A percentile compares a stretch with the other conserved stretches of the same genome.
Evolutionary conservation across 1,140 invertebrate species (phyloP).

Genomic region (Sycophila sp.): DNA sequence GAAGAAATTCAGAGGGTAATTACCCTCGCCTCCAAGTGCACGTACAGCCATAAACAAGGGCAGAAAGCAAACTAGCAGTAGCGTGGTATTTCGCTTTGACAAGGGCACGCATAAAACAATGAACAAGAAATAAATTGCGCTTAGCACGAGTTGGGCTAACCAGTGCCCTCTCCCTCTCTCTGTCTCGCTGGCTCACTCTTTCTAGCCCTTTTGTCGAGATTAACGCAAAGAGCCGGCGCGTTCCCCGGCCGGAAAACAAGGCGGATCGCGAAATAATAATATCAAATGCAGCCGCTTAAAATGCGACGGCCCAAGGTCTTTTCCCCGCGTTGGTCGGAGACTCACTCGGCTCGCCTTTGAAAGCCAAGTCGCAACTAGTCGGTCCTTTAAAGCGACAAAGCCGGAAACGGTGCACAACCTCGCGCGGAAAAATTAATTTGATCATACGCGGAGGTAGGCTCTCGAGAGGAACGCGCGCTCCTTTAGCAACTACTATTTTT

Average conservation of each 20-base stretch:
- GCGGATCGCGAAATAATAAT: conserved; percentile 16
- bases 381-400: conserved; percentile 13
- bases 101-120: conserved; percentile 4
- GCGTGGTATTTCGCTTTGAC: too few species aligned
- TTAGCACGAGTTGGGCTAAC: not conserved
- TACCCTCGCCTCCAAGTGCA: too few species aligned
- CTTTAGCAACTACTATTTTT: too few species aligned
- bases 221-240: conserved; percentile 9
- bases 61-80: too few species aligned
- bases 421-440: conserved; percentile 29
- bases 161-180: not conserved
- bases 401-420: not conserved
- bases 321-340: conserved; percentile 5
- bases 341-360: conserved; percentile 1
- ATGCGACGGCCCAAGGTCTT: too few species aligned
- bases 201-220: not conserved
- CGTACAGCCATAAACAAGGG: too few species aligned
- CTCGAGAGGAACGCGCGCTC: not conserved
- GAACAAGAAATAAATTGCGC: conserved; percentile 2
- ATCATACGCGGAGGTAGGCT: conserved; percentile 12
- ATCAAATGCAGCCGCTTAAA: not conserved
- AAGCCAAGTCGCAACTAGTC: not conserved
- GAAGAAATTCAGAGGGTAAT: too few species aligned
- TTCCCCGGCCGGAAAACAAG: not conserved
- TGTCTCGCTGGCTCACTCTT: not conserved